A percentile compares a stretch with the other conserved stretches of the same genome.
These are phyloP conservation scores for Orchesellides sinensis DNA, from an alignment of 2,888 invertebrate genomes.

Conservation along the genomic window DNA sequence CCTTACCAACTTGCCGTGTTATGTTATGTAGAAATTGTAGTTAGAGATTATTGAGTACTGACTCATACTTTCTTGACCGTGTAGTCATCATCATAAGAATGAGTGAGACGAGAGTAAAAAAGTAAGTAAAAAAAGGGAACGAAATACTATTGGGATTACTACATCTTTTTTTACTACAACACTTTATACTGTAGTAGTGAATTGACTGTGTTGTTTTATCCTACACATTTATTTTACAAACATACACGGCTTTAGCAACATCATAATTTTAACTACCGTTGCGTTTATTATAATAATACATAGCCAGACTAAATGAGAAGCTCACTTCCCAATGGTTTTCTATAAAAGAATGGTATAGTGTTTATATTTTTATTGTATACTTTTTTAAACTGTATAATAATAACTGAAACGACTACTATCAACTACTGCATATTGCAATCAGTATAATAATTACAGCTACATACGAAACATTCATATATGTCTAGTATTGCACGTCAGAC, in stretches of 20 bases:
- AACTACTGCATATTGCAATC: neutral
- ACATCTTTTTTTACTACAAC: no score
- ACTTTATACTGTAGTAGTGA: neutral
- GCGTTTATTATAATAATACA: neutral
- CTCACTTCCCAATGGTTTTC: constrained; percentile 11
- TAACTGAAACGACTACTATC: constrained; percentile 12
- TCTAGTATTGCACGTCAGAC: neutral
- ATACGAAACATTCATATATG: neutral
- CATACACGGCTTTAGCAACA: constrained; percentile 9
- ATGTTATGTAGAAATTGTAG: neutral
- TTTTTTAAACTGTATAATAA: neutral
- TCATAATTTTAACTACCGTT: constrained; percentile 29
- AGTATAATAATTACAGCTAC: neutral
- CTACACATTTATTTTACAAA: no score
- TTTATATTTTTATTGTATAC: neutral
- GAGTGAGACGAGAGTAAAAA: neutral
- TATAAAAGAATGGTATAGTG: constrained; percentile 4
- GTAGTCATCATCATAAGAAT: constrained; percentile 8
- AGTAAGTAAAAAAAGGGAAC: constrained; percentile 4
- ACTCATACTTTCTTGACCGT: constrained; percentile 29
- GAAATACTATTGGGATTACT: constrained; percentile 18
- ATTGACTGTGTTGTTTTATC: constrained; percentile 8
- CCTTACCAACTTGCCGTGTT: neutral
- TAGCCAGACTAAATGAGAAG: neutral
- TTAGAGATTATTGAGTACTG: constrained; percentile 27